A percentile compares a stretch with the other conserved stretches of the same genome.
Conservation (phyloP, 2,888 invertebrate genomes). For the Callinectes sapidus region DNA sequence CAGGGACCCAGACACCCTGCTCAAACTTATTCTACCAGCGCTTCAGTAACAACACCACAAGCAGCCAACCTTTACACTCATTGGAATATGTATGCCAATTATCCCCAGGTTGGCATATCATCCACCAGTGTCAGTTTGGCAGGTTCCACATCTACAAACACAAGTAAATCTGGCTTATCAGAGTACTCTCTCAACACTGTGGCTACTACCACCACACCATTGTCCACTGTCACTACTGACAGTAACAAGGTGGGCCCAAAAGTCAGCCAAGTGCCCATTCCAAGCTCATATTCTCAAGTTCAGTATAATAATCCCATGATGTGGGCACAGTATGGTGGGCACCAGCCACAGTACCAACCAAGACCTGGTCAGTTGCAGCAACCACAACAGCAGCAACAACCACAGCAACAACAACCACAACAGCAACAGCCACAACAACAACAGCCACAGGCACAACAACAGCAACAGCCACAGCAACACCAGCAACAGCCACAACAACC, state of each 20-base stretch:
- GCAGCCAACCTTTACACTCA: background rate
- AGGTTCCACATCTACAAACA: constrained; percentile 41
- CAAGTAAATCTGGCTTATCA: constrained; percentile 47
- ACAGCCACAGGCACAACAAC: constrained; percentile 67
- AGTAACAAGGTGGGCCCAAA: constrained; percentile 31
- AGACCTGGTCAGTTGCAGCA: constrained; percentile 51
- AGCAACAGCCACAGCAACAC: constrained; percentile 54
- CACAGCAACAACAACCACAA: constrained; percentile 59
- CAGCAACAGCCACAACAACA: constrained; percentile 46
- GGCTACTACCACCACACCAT: background rate
- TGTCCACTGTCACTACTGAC: background rate
- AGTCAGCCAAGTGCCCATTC: background rate
- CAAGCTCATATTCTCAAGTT: constrained; percentile 28
- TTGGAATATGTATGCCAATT: constrained; percentile 63
- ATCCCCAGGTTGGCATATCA: constrained; percentile 56
- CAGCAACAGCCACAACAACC: constrained; percentile 65
- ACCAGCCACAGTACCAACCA: constrained; percentile 53
- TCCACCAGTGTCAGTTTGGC: constrained; percentile 56
- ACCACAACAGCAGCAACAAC: constrained; percentile 61
- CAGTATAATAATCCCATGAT: constrained; percentile 46
- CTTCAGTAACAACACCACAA: background rate
- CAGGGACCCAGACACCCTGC: constrained; percentile 33
- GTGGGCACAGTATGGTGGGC: constrained; percentile 48
- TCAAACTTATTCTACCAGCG: constrained; percentile 8
- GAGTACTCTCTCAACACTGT: background rate